phyloP scores from a whole-genome alignment of 2,888 invertebrate genomes.

The Zygaena filipendulae region DNA sequence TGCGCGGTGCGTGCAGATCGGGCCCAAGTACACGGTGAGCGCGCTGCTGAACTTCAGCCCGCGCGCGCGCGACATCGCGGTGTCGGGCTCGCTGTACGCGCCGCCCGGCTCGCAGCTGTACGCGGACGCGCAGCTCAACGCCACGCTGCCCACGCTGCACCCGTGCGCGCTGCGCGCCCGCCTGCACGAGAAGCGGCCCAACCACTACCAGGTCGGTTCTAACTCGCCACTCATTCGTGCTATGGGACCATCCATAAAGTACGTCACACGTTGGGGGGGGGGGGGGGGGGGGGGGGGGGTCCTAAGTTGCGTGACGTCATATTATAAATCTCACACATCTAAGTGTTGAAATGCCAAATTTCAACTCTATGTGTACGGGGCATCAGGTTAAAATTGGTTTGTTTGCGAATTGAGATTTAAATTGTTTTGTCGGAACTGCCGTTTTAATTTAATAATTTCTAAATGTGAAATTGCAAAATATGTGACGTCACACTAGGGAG shows the following conservation, averaged over 20 bases:
- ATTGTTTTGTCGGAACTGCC: too few relatives aligned
- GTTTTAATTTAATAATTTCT: too few relatives aligned
- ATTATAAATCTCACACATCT: too few relatives aligned
- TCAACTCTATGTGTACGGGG: not conserved
- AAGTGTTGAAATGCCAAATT: too few relatives aligned
- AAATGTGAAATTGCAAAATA: too few relatives aligned
- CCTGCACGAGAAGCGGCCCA: constrained; percentile 73
- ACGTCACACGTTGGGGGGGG: too few relatives aligned
- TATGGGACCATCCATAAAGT: too few relatives aligned
- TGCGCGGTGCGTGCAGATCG: too few relatives aligned
- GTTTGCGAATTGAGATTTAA: too few relatives aligned
- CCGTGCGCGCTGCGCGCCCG: constrained; percentile 74
- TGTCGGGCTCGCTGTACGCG: constrained; percentile 63
- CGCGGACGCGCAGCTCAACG: constrained; percentile 76
- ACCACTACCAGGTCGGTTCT: constrained; percentile 75
- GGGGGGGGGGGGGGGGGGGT: constrained; percentile 9
- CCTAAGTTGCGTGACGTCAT: too few relatives aligned
- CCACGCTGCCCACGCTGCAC: constrained; percentile 78
- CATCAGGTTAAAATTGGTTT: too few relatives aligned
- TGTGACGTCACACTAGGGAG: too few relatives aligned
- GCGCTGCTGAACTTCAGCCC: constrained; percentile 54
- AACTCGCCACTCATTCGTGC: not conserved
- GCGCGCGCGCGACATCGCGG: constrained; percentile 40
- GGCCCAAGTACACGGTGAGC: constrained; percentile 47
- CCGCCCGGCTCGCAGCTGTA: constrained; percentile 75